Base-by-base conservation (phyloP, 2,888 invertebrate species). In the Resseliella maxima region DNA sequence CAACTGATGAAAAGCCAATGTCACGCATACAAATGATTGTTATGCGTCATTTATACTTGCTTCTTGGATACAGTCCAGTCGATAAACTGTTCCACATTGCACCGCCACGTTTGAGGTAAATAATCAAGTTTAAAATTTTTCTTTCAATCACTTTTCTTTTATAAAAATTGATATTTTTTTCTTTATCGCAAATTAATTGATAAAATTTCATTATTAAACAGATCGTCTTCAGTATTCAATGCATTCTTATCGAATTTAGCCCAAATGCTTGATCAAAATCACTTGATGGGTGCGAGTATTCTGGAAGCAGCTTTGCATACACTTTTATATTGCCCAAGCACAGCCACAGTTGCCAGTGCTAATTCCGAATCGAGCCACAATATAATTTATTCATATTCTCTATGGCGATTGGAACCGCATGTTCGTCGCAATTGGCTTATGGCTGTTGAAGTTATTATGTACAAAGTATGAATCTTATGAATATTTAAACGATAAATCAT, bases 261-360 rank as follows among this genome's bases (percentile, higher is more conserved):
- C 0, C 97, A 97, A 92, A 94, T 99, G 18, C 90, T 99, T 89
- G 99, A 99, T 90, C 97, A 98, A 90, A 99, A 99, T 92, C 97
- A 98, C 90, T 92, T 95, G 88, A 97, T 99, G 93, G 99, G 99
- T 0, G 85, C 83, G 38, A 36, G 95, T 87, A 94, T 99, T 86
- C 93, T 99, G 8, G 96, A 97, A 10, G 96, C 97, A 0, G 95
- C 97, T 0, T 91, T 98, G 87, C 94, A 94, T 86, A 92, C 97
- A 86, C 92, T 98, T 86, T 94, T 96, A 88, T 97, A 96, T 90
- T 94, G 95, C 86, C 96, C 97, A 0, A 96, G 96, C 87, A 96
- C 96, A 0, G 95, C 92, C 0, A 92, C 93, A 89, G 59, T 50
- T 10, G 93, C 90, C 87, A 90, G 91, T 24, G 92, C 92, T 10